A percentile compares a stretch with the other conserved stretches of the same genome.
Evolutionary conservation across 2,113 vertebrate genomes (phyloP).

Genomic region (Megaceryle torquata): DNA sequence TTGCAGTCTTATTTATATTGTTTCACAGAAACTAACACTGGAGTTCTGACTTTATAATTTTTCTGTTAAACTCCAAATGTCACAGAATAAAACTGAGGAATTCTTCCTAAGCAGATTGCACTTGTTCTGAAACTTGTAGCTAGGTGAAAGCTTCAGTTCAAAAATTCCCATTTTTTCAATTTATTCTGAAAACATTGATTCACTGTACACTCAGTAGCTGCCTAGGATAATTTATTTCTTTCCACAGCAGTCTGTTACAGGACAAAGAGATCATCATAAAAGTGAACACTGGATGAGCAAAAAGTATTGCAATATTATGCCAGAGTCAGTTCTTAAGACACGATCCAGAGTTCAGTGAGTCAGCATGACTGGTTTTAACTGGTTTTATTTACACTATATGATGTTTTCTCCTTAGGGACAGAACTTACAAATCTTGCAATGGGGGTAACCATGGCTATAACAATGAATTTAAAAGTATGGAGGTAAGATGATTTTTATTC

Average conservation of each 20-base stretch:
- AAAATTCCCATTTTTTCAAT: neutral
- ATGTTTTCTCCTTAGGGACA: slow-evolving; percentile 65
- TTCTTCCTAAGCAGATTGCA: neutral
- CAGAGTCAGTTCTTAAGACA: neutral
- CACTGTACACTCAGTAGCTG: neutral
- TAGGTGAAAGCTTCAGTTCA: neutral
- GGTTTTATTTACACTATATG: neutral
- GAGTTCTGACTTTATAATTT: neutral
- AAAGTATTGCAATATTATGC: neutral
- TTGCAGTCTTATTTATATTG: neutral
- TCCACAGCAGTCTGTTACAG: neutral
- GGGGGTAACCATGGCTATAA: slow-evolving; percentile 93
- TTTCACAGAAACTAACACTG: neutral
- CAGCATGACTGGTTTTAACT: neutral
- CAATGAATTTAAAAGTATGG: slow-evolving; percentile 92
- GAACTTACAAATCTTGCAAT: slow-evolving; percentile 67
- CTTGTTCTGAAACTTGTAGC: neutral
- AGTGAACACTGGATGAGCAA: neutral
- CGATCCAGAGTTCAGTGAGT: neutral
- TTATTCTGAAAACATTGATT: neutral
- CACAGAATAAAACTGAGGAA: neutral
- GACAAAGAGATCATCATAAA: neutral
- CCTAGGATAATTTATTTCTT: neutral
- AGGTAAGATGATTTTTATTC: slow-evolving; percentile 75
- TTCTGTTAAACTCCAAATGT: neutral